Conservation (phyloP, 2,113 vertebrate species). For the Bubalus kerabau region DNA sequence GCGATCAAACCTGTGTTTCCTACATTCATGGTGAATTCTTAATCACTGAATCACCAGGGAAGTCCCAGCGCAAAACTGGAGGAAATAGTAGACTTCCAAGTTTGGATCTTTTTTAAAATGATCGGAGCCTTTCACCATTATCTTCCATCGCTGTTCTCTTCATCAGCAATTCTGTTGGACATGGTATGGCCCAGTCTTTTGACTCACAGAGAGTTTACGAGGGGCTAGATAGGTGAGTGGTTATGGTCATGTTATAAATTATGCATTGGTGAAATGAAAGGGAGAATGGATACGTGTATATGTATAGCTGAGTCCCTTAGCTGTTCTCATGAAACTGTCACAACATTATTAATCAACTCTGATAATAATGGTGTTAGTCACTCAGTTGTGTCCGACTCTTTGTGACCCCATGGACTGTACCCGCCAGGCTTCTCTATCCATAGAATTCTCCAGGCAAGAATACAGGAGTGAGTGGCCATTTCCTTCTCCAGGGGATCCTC, state of each 20-base stretch:
- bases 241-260: not conserved
- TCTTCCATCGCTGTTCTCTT: not conserved
- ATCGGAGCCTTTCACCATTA: not conserved
- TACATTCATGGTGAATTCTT: not conserved
- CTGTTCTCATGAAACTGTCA: not conserved
- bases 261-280: not conserved
- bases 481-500: not conserved
- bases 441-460: not conserved
- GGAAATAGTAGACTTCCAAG: not conserved
- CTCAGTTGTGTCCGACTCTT: not conserved
- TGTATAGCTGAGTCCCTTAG: not conserved
- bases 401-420: not conserved
- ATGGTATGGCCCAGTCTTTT: not conserved
- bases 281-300: not conserved
- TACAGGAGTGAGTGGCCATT: not conserved
- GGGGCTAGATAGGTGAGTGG: not conserved
- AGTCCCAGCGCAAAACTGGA: not conserved
- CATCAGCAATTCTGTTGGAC: not conserved
- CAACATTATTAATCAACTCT: not conserved
- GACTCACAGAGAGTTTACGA: not conserved
- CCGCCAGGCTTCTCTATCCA: not conserved
- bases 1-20: not conserved
- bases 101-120: not conserved
- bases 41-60: not conserved
- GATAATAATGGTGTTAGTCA: not conserved